A percentile compares a stretch with the other conserved stretches of the same genome.
These are phyloP conservation scores for Acleris emargana DNA, from an alignment of 2,888 invertebrate species.

Conservation along the genomic window DNA sequence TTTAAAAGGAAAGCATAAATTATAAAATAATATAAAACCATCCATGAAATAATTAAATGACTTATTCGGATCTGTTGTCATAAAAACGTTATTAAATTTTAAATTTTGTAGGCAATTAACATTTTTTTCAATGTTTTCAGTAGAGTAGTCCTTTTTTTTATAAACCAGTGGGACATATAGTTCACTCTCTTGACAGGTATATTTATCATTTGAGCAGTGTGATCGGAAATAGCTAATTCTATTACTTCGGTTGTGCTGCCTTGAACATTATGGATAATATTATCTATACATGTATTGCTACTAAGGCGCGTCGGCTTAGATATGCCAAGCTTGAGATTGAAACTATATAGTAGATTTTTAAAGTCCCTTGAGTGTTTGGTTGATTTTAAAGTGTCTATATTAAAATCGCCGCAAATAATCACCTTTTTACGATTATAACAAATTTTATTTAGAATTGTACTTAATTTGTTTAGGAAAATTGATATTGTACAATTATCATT, in stretches of 20 bases:
- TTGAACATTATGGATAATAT: no score
- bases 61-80: constrained; percentile 29
- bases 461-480: constrained; percentile 18
- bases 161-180: constrained; percentile 15
- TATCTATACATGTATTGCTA: no score
- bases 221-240: no score
- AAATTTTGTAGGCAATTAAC: constrained; percentile 28
- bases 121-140: constrained; percentile 38
- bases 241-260: no score
- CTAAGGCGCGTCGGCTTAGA: no score
- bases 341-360: no score
- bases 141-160: constrained; percentile 29
- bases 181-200: no score
- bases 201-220: no score
- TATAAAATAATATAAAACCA: constrained; percentile 12
- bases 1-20: constrained; percentile 20
- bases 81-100: constrained; percentile 38
- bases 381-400: constrained; percentile 1
- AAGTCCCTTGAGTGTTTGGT: no score
- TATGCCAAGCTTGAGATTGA: no score
- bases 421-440: constrained; percentile 11
- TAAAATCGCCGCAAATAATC: not conserved
- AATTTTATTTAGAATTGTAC: constrained; percentile 9
- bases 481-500: not conserved
- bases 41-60: constrained; percentile 20